Base-by-base conservation (phyloP, 2,888 invertebrate genomes). In the Sesamia inferens region DNA sequence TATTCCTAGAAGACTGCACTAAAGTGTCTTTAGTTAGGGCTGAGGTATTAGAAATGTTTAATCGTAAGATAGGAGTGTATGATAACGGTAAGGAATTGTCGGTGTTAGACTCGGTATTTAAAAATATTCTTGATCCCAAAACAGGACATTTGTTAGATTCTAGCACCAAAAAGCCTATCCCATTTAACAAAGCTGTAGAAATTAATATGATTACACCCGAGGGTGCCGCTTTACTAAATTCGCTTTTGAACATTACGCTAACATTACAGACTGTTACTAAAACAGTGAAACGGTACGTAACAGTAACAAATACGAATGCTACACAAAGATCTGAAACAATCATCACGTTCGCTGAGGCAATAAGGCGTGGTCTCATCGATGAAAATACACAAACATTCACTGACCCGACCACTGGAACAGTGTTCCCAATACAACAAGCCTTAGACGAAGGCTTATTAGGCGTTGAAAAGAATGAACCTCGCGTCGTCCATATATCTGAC, bases 251-350 rank as follows among this genome's bases (percentile, higher is more conserved):
- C 91, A 98, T 99, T 69, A 98, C 98, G 14, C 97, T 99, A 57
- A 99, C 99, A 4, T 97, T 98, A 24, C 98, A 98, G 91, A 98
- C 98, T 11, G 98, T 98, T 48, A 98, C 98, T 8, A 98, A 98
- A 92, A 97, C 98, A 66, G 97, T 99, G 54, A 98, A 98, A 91
- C 97, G 98, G 39, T 98, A 98, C 90, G 98, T 98, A 4, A 98
- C 98, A 0, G 97, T 98, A 39, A 97, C 97, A 22, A 97, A 97
- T 78, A 97, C 97, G 10, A 97, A 97, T 65, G 91, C 95, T 44
- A 94, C 96, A 19, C 96, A 97, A 85, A 96, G 96, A 86, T 94
- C 96, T 68, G 96, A 96, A 82, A 96, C 97, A 51, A 95, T 97
- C 69, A 96, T 98, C 66, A 98, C 98, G 0, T 98, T 98, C 84